phyloP scores from a whole-genome alignment of 2,888 invertebrate species.

The Cheilosia vulpina region DNA sequence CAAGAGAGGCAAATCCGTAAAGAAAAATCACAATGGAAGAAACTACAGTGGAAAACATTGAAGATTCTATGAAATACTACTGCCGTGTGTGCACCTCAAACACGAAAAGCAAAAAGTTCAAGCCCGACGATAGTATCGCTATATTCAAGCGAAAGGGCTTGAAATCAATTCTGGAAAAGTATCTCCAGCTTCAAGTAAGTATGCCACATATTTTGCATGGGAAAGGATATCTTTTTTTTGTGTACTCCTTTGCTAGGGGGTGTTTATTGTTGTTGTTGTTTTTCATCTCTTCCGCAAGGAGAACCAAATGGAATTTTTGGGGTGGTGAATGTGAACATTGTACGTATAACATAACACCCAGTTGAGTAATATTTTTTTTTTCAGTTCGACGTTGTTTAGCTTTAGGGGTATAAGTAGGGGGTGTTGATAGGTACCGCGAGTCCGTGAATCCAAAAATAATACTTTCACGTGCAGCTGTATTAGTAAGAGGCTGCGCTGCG shows the following conservation, averaged over 20 bases:
- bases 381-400: constrained; percentile 2
- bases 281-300: background rate
- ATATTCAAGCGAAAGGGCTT: constrained; percentile 52
- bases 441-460: constrained; percentile 66
- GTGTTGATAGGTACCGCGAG: constrained; percentile 42
- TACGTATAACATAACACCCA: constrained; percentile 33
- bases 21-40: constrained; percentile 48
- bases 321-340: constrained; percentile 26
- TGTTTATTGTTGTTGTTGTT: background rate
- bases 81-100: constrained; percentile 69
- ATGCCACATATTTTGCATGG: background rate
- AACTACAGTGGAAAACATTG: constrained; percentile 43
- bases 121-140: constrained; percentile 49
- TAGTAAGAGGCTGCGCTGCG: background rate
- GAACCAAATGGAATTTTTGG: constrained; percentile 10
- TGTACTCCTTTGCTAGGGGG: constrained; percentile 7
- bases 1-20: background rate
- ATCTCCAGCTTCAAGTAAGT: constrained; percentile 69
- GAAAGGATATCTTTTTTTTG: background rate
- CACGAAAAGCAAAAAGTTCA: constrained; percentile 37
- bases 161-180: constrained; percentile 68
- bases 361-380: constrained; percentile 20
- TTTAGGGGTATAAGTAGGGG: constrained; percentile 35
- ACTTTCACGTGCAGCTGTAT: constrained; percentile 38
- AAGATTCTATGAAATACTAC: constrained; percentile 59